Conservation (phyloP, 2,888 invertebrate genomes). For the Urechis unicinctus region DNA sequence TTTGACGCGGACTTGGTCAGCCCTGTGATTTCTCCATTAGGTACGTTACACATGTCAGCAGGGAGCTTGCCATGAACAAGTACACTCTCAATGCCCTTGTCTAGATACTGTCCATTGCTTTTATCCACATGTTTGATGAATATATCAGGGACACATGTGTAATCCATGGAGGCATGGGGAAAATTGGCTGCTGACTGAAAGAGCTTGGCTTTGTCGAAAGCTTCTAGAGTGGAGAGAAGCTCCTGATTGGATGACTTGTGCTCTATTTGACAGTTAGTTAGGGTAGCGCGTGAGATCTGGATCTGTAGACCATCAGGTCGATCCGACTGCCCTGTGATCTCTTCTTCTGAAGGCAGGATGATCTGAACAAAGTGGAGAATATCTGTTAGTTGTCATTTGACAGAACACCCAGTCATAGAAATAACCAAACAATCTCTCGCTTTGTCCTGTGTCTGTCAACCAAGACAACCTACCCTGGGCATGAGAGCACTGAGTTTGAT, state of each 20-base stretch:
- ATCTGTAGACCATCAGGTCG: slow-evolving; percentile 80
- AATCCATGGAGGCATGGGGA: slow-evolving; percentile 27
- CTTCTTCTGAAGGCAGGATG: slow-evolving; percentile 69
- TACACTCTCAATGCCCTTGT: slow-evolving; percentile 24
- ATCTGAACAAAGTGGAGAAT: slow-evolving; percentile 56
- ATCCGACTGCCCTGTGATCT: slow-evolving; percentile 59
- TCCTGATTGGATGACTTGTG: slow-evolving; percentile 53
- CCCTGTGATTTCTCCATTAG: not conserved
- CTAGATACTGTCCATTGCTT: slow-evolving; percentile 33
- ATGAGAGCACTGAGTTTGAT: slow-evolving; percentile 76
- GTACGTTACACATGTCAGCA: not conserved
- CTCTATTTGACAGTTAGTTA: slow-evolving; percentile 64
- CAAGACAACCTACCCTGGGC: slow-evolving; percentile 78
- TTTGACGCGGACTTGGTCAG: not conserved
- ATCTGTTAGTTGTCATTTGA: not conserved
- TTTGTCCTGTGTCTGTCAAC: no score
- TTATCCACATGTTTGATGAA: slow-evolving; percentile 24
- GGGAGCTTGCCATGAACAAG: slow-evolving; percentile 2
- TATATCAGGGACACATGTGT: slow-evolving; percentile 17
- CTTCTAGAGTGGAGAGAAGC: slow-evolving; percentile 10
- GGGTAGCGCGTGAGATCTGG: slow-evolving; percentile 69
- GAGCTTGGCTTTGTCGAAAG: slow-evolving; percentile 8
- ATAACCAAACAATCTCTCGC: no score
- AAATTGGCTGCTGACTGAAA: slow-evolving; percentile 18
- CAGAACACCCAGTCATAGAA: not conserved